Evolutionary conservation across 2,888 invertebrate species (phyloP).

Genomic region (Meteorus cinctellus): DNA sequence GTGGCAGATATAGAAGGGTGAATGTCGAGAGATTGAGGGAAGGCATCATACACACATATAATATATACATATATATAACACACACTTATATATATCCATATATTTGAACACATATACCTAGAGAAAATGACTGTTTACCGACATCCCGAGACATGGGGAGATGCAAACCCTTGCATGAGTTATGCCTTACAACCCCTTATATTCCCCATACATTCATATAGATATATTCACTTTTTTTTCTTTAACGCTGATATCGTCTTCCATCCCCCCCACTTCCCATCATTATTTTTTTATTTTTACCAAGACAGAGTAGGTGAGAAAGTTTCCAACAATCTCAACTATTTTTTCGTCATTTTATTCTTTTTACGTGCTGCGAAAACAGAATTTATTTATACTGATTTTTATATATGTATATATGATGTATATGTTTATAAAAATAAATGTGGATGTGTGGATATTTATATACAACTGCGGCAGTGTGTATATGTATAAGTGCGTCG

Average conservation of each 20-base stretch:
- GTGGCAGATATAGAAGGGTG: constrained; percentile 35
- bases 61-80: constrained; percentile 14
- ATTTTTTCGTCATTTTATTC: constrained; percentile 18
- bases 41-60: background rate
- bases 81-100: constrained; percentile 15
- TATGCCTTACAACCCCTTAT: background rate
- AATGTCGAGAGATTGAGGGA: constrained; percentile 38
- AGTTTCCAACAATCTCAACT: constrained; percentile 6
- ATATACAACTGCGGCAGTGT: background rate
- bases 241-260: background rate
- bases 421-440: constrained; percentile 1
- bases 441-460: constrained; percentile 31
- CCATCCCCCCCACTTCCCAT: background rate
- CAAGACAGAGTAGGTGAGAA: constrained; percentile 14
- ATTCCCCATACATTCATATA: background rate
- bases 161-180: constrained; percentile 28
- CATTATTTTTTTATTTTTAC: background rate
- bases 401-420: constrained; percentile 31
- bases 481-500: background rate
- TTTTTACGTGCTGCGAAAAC: constrained; percentile 19
- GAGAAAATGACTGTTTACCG: constrained; percentile 45
- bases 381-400: constrained; percentile 27
- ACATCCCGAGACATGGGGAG: constrained; percentile 40
- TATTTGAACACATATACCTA: constrained; percentile 16
- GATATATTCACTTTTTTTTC: background rate